These are phyloP conservation scores for Centropus unirufus DNA, from an alignment of 2,113 vertebrate genomes.

Conservation along the genomic window DNA sequence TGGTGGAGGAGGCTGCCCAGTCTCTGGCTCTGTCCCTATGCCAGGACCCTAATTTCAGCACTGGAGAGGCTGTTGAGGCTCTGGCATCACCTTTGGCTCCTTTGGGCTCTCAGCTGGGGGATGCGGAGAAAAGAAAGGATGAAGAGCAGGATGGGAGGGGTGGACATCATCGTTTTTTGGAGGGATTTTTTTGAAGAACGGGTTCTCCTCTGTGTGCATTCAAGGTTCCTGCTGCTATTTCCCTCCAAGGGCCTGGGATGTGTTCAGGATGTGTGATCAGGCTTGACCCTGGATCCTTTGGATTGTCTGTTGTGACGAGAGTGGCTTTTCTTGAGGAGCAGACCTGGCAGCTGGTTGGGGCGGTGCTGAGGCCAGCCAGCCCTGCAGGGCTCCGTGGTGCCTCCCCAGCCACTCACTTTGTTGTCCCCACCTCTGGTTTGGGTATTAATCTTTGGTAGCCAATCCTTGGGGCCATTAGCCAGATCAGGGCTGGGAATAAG, in stretches of 20 bases:
- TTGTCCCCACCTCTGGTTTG: background rate
- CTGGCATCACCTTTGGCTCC: background rate
- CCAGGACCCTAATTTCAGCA: background rate
- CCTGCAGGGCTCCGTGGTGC: rapidly evolving
- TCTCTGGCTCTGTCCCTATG: background rate
- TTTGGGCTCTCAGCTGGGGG: background rate
- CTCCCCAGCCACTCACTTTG: rapidly evolving
- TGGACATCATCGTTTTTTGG: background rate
- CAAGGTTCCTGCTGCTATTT: background rate
- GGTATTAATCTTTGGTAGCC: rapidly evolving
- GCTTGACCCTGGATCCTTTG: background rate
- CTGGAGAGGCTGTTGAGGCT: background rate
- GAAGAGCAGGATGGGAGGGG: background rate
- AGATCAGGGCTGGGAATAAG: background rate
- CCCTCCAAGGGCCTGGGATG: background rate
- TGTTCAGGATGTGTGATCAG: rapidly evolving
- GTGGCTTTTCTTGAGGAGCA: background rate
- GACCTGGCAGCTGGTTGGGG: background rate
- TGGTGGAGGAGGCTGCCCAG: background rate
- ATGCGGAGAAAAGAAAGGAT: no score
- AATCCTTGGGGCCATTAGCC: rapidly evolving
- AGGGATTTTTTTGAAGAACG: background rate
- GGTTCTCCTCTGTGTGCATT: background rate
- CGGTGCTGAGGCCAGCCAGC: no score
- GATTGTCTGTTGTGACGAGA: background rate